Base-by-base conservation (phyloP, 2,888 invertebrate species). In the Cistogaster globosa region DNA sequence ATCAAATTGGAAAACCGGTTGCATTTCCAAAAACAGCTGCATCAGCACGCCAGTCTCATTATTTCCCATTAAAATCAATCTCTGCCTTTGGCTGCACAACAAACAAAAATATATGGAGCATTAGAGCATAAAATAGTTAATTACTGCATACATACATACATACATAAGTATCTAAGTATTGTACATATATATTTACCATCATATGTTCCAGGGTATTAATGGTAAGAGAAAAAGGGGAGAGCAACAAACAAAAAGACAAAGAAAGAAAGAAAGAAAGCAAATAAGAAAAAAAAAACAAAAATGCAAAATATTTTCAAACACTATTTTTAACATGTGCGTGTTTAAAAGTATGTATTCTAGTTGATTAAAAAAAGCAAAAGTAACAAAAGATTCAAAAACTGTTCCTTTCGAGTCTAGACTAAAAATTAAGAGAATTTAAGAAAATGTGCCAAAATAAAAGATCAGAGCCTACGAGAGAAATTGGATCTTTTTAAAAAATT, bases 1-100 rank as follows among this genome's bases (percentile, higher is more conserved):
- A 77, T 51, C n/a, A 58, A 68, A 68, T 65, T 45, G 38, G 18
- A 68, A 77, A 77, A 77, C 71, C 38, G 57, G 71, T 72, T 71
- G 63, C 79, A 71, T 57, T 38, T 55, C 22, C 20, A 55, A 60
- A 62, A 78, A 51, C 48, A 60, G 48, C 60, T 32, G 32, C 32
- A 32, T 32, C 32, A 32, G 32, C 32, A 32, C 6, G 2, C 8
- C 32, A 32, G 32, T 3, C 32, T 32, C 8, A 7, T 32, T 5
- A 3, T 32, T 8, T 32, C 32, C 32, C 32, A 32, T 32, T 32
- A 8, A 32, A 32, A 32, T 7, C 32, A 32, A 8, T 32, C 7
- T 32, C 8, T 6, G 32, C 0, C 32, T 5, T 32, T 26, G 26
- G 32, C 32, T 5, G 6, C 32, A 26, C 32, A 32, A 32, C 26